Evolutionary conservation across 2,888 invertebrate species (phyloP).

Genomic region (Drosophila bunnanda): DNA sequence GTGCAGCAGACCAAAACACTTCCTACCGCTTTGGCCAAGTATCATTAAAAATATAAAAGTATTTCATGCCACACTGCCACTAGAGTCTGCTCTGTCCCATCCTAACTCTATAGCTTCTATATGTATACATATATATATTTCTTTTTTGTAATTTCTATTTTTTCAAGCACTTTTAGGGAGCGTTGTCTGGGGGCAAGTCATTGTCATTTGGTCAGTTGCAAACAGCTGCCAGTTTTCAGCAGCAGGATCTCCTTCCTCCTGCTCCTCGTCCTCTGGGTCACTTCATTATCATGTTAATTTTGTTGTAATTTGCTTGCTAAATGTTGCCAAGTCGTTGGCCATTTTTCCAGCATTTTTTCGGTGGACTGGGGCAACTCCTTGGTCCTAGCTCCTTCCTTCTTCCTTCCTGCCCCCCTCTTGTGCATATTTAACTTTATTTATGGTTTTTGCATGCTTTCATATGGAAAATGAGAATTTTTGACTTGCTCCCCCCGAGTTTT

Average conservation of each 20-base stretch:
- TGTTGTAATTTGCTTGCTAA: conserved; percentile 80
- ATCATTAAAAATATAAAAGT: conserved; percentile 80
- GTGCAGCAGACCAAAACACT: conserved; percentile 78
- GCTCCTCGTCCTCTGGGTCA: conserved; percentile 44
- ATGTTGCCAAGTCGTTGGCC: conserved; percentile 76
- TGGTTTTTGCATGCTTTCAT: conserved; percentile 71
- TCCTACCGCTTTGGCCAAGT: conserved; percentile 79
- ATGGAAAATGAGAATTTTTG: conserved; percentile 75
- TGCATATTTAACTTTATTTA: conserved; percentile 78
- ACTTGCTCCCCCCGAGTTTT: conserved; percentile 28
- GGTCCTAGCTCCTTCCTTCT: neutral
- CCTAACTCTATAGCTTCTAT: neutral
- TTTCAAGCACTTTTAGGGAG: conserved; percentile 37
- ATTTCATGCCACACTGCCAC: conserved; percentile 60
- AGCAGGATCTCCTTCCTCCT: neutral
- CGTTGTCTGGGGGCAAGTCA: conserved; percentile 60
- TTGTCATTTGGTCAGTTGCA: conserved; percentile 75
- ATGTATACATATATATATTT: neutral
- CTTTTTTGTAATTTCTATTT: conserved; percentile 54
- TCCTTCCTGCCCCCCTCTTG: conserved; percentile 4
- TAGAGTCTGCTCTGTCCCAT: conserved; percentile 10
- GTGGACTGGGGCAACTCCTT: conserved; percentile 35
- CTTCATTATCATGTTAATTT: conserved; percentile 81
- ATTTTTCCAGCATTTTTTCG: conserved; percentile 66
- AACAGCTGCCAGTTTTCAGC: conserved; percentile 71